These are phyloP conservation scores for Elysia crispata DNA, from an alignment of 2,888 invertebrate genomes.

Conservation along the genomic window DNA sequence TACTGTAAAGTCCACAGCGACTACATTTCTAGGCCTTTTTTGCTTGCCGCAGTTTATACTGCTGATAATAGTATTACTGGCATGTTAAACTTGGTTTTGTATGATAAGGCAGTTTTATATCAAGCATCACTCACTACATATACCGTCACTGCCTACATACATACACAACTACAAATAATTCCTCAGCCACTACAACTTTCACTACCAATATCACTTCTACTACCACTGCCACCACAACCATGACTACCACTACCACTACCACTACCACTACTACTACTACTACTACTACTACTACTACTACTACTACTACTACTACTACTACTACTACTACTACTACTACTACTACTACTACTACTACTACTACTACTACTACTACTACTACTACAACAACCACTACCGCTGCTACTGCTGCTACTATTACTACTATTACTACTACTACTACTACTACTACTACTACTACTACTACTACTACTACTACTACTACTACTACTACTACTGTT, in stretches of 20 bases:
- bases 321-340: slow-evolving; percentile 20
- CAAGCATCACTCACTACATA: no score
- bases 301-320: background rate
- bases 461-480: slow-evolving; percentile 5
- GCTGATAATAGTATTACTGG: no score
- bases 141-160: no score
- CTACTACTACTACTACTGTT: slow-evolving; percentile 4
- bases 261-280: background rate
- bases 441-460: background rate
- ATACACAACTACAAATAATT: no score
- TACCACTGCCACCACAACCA: background rate
- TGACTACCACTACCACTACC: background rate
- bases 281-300: no score
- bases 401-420: slow-evolving; percentile 7
- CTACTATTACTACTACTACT: background rate
- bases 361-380: slow-evolving; percentile 35
- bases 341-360: slow-evolving; percentile 20
- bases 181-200: no score
- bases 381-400: no score
- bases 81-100: no score
- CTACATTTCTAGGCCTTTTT: no score
- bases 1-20: no score
- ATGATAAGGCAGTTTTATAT: no score
- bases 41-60: no score
- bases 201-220: background rate